Conservation (phyloP, 2,797 vertebrate genomes). For the Catamblyrhynchus diadema region DNA sequence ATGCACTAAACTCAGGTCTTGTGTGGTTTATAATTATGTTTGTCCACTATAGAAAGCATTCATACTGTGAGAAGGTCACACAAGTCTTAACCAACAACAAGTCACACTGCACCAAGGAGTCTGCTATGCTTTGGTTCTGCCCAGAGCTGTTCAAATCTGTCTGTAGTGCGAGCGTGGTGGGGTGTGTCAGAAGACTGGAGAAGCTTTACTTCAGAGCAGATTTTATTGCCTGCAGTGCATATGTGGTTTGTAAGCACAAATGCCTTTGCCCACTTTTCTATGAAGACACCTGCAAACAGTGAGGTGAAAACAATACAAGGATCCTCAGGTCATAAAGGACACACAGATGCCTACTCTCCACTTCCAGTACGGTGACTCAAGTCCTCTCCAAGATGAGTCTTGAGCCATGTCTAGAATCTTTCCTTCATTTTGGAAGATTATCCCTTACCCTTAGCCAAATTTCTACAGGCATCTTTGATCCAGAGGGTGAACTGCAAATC, state of each 20-base stretch:
- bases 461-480: not conserved
- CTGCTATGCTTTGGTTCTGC: not conserved
- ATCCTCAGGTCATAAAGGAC: not conserved
- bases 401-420: not conserved
- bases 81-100: not conserved
- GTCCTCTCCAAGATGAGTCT: not conserved
- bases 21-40: not conserved
- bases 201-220: not conserved
- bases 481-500: not conserved
- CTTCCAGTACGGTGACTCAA: not conserved
- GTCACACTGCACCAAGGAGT: not conserved
- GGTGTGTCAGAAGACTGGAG: not conserved
- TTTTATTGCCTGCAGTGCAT: not conserved
- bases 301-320: not conserved
- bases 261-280: not conserved
- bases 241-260: not conserved
- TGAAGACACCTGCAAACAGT: not conserved
- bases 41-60: not conserved
- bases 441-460: not conserved
- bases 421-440: not conserved
- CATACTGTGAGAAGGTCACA: not conserved
- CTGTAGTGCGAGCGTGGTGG: not conserved
- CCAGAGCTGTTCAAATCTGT: not conserved
- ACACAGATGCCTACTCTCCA: not conserved
- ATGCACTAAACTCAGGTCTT: not conserved